phyloP scores from a whole-genome alignment of 2,888 invertebrate species.

The Rotaria sp. region DNA sequence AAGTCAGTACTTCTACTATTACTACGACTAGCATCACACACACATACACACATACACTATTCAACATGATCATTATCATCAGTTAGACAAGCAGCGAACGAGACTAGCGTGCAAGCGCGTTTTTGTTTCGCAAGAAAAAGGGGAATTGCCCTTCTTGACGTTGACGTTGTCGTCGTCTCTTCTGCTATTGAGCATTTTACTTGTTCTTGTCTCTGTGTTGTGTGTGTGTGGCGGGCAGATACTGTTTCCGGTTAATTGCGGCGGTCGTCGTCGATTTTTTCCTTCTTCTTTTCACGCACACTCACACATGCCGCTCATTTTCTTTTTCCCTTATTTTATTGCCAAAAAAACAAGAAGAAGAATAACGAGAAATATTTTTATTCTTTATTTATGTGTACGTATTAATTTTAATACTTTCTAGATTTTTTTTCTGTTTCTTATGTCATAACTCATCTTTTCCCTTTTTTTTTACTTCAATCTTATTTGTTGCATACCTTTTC shows the following conservation, averaged over 20 bases:
- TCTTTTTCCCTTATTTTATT: not conserved
- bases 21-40: not conserved
- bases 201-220: constrained; percentile 21
- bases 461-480: not conserved
- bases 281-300: constrained; percentile 29
- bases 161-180: not conserved
- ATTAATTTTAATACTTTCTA: not conserved
- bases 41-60: not conserved
- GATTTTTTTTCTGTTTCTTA: not conserved
- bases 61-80: constrained; percentile 9
- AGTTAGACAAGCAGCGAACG: not conserved
- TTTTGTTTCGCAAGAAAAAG: not conserved
- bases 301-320: constrained; percentile 27
- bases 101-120: not conserved
- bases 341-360: not conserved
- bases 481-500: constrained; percentile 10
- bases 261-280: constrained; percentile 28
- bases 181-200: constrained; percentile 4
- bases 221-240: constrained; percentile 16
- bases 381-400: not conserved
- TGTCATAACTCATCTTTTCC: not conserved
- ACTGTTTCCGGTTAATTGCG: constrained; percentile 29
- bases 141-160: not conserved
- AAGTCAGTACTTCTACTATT: not conserved
- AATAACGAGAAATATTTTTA: constrained; percentile 15